Percentiles rank a stretch among this genome's conserved stretches.
Conservation (phyloP, 2,888 invertebrate species). For the Acleris cristana region DNA sequence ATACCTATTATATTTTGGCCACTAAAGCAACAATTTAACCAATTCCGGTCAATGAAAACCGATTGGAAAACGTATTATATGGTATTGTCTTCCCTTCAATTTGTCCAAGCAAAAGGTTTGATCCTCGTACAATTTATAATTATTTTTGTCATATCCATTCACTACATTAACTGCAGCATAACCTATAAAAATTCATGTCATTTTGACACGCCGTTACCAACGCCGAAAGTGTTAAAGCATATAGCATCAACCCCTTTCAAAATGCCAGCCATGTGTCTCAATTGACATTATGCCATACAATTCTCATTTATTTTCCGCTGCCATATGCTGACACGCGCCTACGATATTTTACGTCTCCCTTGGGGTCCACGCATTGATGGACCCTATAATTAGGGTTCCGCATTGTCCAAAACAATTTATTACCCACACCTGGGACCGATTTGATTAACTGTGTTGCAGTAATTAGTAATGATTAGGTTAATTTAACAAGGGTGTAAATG, state of each 20-base stretch:
- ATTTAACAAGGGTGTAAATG: slow-evolving; percentile 10
- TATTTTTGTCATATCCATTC: too few species aligned
- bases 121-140: too few species aligned
- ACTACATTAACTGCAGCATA: too few species aligned
- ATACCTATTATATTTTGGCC: too few species aligned
- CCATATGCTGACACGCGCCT: slow-evolving; percentile 32
- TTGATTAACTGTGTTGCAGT: slow-evolving; percentile 42
- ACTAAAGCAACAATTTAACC: too few species aligned
- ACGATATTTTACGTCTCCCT: slow-evolving; percentile 20
- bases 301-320: slow-evolving; percentile 14
- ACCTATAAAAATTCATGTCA: too few species aligned
- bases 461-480: slow-evolving; percentile 43
- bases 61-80: too few species aligned
- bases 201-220: too few species aligned
- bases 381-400: slow-evolving; percentile 43
- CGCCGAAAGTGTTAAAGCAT: too few species aligned
- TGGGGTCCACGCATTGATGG: slow-evolving; percentile 30
- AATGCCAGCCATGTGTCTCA: background rate
- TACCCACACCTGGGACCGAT: slow-evolving; percentile 44
- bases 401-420: slow-evolving; percentile 42
- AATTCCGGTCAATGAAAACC: too few species aligned
- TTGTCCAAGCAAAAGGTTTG: too few species aligned
- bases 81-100: too few species aligned
- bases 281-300: slow-evolving; percentile 5
- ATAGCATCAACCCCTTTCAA: background rate